These are phyloP conservation scores for Silurus meridionalis DNA, from an alignment of 2,113 vertebrate genomes.

Conservation along the genomic window DNA sequence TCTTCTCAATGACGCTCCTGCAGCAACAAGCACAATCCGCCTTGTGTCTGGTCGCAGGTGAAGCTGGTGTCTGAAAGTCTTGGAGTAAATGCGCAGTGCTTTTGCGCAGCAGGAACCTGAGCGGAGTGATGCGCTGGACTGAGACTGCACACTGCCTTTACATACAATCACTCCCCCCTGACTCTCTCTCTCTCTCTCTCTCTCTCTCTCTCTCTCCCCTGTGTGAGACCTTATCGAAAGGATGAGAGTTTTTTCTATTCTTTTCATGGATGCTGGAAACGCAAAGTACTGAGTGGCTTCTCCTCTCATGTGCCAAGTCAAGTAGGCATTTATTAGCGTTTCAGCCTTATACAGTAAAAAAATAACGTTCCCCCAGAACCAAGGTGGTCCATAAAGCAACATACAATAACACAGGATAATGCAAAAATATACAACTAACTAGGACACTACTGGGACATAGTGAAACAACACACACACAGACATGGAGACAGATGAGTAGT, in stretches of 20 bases:
- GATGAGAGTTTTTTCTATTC: not conserved
- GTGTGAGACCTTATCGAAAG: not conserved
- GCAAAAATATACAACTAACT: too few relatives aligned
- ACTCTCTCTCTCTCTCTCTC: not conserved
- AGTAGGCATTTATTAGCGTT: not conserved
- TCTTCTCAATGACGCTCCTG: conserved; percentile 42
- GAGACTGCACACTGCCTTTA: conserved; percentile 16
- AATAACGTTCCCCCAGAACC: too few relatives aligned
- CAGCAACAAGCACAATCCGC: not conserved
- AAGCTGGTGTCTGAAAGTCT: not conserved
- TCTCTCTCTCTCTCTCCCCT: not conserved
- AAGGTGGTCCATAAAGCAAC: too few relatives aligned
- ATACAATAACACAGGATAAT: too few relatives aligned
- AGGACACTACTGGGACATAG: too few relatives aligned
- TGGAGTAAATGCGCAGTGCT: conserved; percentile 1
- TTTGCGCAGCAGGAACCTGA: conserved; percentile 6
- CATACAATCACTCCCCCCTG: not conserved
- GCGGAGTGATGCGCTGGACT: not conserved
- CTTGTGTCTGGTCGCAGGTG: not conserved
- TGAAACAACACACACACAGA: too few relatives aligned
- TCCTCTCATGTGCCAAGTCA: not conserved
- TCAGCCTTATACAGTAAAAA: too few relatives aligned
- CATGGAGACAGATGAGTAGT: too few relatives aligned
- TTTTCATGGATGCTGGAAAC: conserved; percentile 1
- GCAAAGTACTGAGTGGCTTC: not conserved